Evolutionary conservation across 2,113 vertebrate genomes (phyloP).

Genomic region (Turdus rufiventris): DNA sequence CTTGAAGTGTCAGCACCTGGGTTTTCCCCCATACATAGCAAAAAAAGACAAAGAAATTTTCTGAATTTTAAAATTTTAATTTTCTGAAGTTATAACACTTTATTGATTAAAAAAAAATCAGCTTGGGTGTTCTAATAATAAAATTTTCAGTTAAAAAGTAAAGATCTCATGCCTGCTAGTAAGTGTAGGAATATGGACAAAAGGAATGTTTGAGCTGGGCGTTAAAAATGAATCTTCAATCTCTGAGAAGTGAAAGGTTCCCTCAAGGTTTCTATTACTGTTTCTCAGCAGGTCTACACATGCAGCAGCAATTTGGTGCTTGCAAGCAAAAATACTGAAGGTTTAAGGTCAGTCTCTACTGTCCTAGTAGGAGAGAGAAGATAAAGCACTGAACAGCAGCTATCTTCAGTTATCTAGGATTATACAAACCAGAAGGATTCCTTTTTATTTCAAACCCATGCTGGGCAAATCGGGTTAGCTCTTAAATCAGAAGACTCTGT

Average conservation of each 20-base stretch:
- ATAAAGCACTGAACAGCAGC: neutral
- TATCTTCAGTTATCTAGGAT: neutral
- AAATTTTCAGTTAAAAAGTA: neutral
- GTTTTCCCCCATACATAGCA: neutral
- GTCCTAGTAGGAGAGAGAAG: neutral
- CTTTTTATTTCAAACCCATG: slow-evolving; percentile 1
- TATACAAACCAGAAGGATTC: neutral
- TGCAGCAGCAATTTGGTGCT: neutral
- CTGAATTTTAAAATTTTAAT: no score
- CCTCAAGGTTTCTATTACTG: slow-evolving; percentile 7
- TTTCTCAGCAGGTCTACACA: slow-evolving; percentile 23
- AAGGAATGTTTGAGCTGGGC: neutral
- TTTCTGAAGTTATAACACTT: neutral
- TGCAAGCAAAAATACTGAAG: slow-evolving; percentile 16
- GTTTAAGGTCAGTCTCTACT: neutral
- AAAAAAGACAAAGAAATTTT: neutral
- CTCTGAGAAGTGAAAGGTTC: neutral
- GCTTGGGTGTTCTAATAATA: neutral
- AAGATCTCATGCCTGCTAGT: neutral
- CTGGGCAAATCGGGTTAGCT: neutral
- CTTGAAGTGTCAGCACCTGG: neutral
- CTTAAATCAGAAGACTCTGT: neutral
- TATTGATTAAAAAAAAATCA: neutral
- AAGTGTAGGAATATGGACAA: neutral
- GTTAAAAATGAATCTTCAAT: neutral